Conservation (phyloP, 2,888 invertebrate genomes). For the Orchesella flavescens region DNA sequence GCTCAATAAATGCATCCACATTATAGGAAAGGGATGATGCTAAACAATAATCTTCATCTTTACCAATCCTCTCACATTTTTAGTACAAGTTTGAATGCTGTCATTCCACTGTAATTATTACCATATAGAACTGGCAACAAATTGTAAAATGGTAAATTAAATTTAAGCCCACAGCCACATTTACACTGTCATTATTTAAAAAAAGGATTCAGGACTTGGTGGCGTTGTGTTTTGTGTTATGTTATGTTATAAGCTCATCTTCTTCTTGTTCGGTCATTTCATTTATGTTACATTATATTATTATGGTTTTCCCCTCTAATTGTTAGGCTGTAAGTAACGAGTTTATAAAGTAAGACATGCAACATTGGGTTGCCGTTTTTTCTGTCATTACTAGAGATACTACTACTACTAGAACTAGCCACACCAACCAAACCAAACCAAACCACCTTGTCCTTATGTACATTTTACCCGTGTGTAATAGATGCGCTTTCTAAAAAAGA, state of each 20-base stretch:
- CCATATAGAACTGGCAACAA: constrained; percentile 38
- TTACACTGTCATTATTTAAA: constrained; percentile 56
- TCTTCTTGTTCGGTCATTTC: too few species aligned
- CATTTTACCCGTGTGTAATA: constrained; percentile 15
- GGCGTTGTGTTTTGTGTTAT: not conserved
- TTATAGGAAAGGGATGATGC: not conserved
- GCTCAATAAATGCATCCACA: not conserved
- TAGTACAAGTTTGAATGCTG: constrained; percentile 24
- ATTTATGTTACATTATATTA: constrained; percentile 2
- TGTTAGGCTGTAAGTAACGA: constrained; percentile 8
- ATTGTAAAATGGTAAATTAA: constrained; percentile 55
- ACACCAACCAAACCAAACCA: too few species aligned
- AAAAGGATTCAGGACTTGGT: not conserved
- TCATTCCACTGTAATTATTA: constrained; percentile 56
- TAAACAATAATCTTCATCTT: too few species aligned
- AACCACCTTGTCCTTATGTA: too few species aligned
- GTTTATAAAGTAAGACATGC: not conserved
- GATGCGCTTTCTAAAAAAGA: constrained; percentile 39
- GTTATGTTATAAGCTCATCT: not conserved
- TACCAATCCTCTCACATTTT: not conserved
- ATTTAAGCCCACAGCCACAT: constrained; percentile 55
- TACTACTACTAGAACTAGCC: too few species aligned
- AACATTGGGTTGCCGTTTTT: too few species aligned
- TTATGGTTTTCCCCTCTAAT: constrained; percentile 13
- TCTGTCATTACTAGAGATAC: not conserved